phyloP scores from a whole-genome alignment of 1,140 invertebrate genomes.

The Halesus radiatus region DNA sequence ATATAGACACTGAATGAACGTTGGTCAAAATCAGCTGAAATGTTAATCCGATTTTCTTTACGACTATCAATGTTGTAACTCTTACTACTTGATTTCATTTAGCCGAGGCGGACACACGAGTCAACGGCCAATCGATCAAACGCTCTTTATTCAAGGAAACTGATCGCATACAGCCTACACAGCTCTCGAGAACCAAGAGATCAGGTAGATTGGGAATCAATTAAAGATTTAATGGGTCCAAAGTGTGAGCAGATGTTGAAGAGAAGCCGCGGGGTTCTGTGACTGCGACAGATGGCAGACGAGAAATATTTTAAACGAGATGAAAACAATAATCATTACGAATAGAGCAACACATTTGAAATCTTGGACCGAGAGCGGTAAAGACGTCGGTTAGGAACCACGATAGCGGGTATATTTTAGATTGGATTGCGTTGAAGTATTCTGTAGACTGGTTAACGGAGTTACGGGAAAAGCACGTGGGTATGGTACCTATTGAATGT shows the following conservation, averaged over 20 bases:
- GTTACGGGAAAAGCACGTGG: too few species aligned
- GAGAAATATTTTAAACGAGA: neutral
- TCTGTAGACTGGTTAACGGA: too few species aligned
- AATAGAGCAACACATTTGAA: neutral
- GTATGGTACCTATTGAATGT: too few species aligned
- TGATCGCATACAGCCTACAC: neutral
- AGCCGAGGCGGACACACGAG: neutral
- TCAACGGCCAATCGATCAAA: neutral
- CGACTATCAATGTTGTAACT: neutral
- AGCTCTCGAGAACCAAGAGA: neutral
- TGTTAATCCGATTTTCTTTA: too few species aligned
- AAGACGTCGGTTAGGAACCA: too few species aligned
- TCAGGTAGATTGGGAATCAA: constrained; percentile 6
- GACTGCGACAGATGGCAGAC: constrained; percentile 13
- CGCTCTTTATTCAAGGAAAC: neutral
- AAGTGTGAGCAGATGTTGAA: neutral
- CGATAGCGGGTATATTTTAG: too few species aligned
- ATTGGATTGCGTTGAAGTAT: too few species aligned
- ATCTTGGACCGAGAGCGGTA: too few species aligned
- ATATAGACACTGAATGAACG: too few species aligned
- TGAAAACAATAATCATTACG: neutral
- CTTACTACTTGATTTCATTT: neutral
- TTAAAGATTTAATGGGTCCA: constrained; percentile 20
- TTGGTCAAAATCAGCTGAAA: too few species aligned
- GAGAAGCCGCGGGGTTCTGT: neutral